Conservation (phyloP, 2,113 vertebrate species). For the Ailurus styani region DNA sequence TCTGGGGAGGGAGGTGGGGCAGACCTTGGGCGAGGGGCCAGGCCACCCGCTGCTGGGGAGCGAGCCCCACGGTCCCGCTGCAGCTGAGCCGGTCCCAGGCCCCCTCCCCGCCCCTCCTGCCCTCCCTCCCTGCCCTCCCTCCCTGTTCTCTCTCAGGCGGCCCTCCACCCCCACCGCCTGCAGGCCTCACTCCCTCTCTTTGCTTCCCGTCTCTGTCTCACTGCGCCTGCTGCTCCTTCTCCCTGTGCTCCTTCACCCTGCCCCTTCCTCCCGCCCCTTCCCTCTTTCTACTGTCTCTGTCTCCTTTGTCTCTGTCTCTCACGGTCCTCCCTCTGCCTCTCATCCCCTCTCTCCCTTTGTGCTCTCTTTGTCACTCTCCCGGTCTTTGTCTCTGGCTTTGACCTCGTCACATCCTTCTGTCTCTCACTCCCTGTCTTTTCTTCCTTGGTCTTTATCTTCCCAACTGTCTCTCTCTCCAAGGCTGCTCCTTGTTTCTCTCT, state of each 20-base stretch:
- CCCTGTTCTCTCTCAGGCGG: not conserved
- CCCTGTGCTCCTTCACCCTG: not conserved
- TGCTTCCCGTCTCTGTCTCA: not conserved
- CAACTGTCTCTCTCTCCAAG: not conserved
- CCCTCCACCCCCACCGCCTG: not conserved
- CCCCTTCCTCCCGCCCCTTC: not conserved
- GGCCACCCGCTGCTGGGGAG: not conserved
- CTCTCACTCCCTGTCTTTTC: not conserved
- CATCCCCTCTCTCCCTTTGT: no score
- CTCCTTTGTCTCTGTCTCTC: not conserved
- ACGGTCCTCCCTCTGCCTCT: not conserved
- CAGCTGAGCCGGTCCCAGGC: not conserved
- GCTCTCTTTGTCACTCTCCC: not conserved
- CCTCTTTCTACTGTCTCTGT: not conserved
- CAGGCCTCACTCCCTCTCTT: not conserved
- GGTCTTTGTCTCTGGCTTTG: not conserved
- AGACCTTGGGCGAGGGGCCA: slow-evolving; percentile 35
- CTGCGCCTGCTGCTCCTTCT: not conserved
- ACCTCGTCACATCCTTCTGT: no score
- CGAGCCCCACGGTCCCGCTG: not conserved
- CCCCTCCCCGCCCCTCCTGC: not conserved
- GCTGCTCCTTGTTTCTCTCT: not conserved
- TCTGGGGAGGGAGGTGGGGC: not conserved
- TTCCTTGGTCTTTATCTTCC: not conserved
- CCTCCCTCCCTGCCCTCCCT: not conserved